Percentiles rank a stretch among this genome's conserved stretches.
Evolutionary conservation across 2,888 invertebrate species (phyloP).

Genomic region (Halictus quadricinctus): DNA sequence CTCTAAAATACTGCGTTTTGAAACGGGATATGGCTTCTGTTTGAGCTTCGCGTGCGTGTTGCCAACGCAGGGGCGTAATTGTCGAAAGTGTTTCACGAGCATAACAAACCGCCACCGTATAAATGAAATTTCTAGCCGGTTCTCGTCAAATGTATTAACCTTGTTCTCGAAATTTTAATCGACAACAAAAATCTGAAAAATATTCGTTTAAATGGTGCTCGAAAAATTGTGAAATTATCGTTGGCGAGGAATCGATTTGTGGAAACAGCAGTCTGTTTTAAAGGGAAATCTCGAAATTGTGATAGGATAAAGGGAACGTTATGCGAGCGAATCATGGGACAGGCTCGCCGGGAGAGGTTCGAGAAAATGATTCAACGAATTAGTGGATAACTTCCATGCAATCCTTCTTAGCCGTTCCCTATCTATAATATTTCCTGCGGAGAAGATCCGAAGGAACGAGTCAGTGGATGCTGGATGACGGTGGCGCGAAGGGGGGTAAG

Average conservation of each 20-base stretch:
- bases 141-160: neutral
- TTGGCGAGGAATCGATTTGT: neutral
- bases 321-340: neutral
- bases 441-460: constrained; percentile 64
- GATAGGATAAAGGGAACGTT: neutral
- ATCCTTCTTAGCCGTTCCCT: constrained; percentile 71
- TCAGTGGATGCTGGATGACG: constrained; percentile 67
- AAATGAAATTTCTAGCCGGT: neutral
- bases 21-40: neutral
- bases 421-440: constrained; percentile 73
- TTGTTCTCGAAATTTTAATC: neutral
- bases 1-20: constrained; percentile 11
- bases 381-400: constrained; percentile 59
- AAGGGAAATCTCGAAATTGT: neutral
- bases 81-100: neutral
- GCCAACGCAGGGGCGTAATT: constrained; percentile 1
- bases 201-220: neutral
- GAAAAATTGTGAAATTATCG: neutral
- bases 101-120: neutral
- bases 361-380: constrained; percentile 67
- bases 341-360: neutral
- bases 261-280: neutral
- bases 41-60: neutral
- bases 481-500: constrained; percentile 44
- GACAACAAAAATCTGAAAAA: too few relatives aligned